Base-by-base conservation (phyloP, 2,797 vertebrate species). In the Danio aesculapii region DNA sequence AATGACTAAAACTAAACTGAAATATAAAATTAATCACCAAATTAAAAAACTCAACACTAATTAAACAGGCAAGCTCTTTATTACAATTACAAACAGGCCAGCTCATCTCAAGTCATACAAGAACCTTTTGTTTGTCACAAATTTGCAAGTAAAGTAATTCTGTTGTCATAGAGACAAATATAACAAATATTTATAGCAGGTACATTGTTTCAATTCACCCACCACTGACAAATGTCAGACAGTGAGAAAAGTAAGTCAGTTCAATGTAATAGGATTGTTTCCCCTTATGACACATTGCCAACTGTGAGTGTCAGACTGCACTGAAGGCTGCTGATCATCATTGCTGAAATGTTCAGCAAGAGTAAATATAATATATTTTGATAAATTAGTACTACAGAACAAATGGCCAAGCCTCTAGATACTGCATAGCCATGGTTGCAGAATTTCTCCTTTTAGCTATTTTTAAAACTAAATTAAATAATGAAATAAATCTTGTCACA, bases 381-480 rank as follows among this genome's bases (percentile, higher is more conserved):
- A 55, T 43, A 17, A 71, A 71, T 41, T 43, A 43, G 12, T 8
- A 44, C 5, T 44, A 17, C 8, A 64, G 41, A 64, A 46, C 10
- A 55, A 71, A 71, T 44, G 55, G 50, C 39, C 19, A 6, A 44
- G n/a, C 7, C 16, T 66, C 16, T 46, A 46, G 17, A 21, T 46
- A 72, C 8, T 77, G 19, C 19, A 53, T 47, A 9, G 12, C 6
- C 6, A 47, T 58, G 13, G 14, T 30, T 30, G 19, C 16, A 88
- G 90, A 90, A 88, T 79, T 79, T 79, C 63, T 78, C 83, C 83
- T 83, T 89, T 89, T 87, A 86, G 83, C 81, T 86, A 80, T 85
- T 88, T 85, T 86, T 78, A 85, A 74, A 90, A 86, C 81, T 83
- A 85, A 77, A 91, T 90, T 77, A 85, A 85, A 84, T 81, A 88